Evolutionary conservation across 2,888 invertebrate species (phyloP), one percentile per base, ranked within the genome.

Genomic region (Tachystola acroxantha): DNA sequence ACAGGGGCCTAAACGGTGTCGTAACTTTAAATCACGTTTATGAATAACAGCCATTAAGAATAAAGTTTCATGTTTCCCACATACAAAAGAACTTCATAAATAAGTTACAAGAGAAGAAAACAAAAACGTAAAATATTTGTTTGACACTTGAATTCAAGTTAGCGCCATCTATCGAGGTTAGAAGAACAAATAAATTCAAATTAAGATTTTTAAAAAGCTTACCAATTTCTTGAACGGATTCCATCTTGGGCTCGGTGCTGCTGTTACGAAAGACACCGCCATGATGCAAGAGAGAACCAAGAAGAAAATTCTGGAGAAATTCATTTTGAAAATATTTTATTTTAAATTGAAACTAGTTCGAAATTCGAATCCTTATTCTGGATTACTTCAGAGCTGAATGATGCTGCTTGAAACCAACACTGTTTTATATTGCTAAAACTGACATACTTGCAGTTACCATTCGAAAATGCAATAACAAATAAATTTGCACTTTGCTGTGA

Each of bases 191-290:
- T 36, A 19, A 16, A 29, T 10, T 26, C 2, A 27, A 27, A 24
- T 16, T 16, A 16, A n/a, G n/a, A 16, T 16, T 16, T 4, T 16
- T 16, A 16, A 16, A 9, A 3, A 11, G 26, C 68, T 74, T 53
- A 76, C 76, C 55, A 76, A 50, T 62, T 65, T 75, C 46, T 74
- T 75, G 37, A 73, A 72, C 5, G 65, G 37, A 32, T 66, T 75
- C 27, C 27, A 27, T 71, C 72, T 71, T 0, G 75, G 74, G 19
- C 60, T 57, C 0, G 69, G 73, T 6, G 66, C 66, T 1, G 62
- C 71, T 1, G 64, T 52, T 0, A 69, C 71, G 3, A 58, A 37
- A 11, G 50, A 49, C 37, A 73, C 31, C 11, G 58, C 66, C 38
- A 71, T 39, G 27, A 67, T 46, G 39, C 69, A 58, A 37, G 65